These are phyloP conservation scores for Hafferia zeledoni DNA, from an alignment of 2,797 vertebrate species.

Conservation along the genomic window DNA sequence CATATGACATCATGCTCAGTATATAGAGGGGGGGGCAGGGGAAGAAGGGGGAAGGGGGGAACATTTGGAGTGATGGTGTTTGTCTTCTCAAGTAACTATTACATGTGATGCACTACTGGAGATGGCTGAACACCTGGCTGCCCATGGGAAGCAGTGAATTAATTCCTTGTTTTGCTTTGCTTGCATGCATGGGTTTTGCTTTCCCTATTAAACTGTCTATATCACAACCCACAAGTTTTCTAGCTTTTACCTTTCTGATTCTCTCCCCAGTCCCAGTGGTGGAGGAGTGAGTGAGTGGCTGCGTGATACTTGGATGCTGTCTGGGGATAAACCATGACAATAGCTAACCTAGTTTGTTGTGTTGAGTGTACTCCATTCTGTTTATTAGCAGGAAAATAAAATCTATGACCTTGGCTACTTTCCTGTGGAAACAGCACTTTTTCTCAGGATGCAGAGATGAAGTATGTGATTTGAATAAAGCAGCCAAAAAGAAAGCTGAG, in stretches of 20 bases:
- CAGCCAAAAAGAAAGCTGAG: not conserved
- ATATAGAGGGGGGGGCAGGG: accelerated
- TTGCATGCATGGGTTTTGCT: not conserved
- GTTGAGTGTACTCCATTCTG: not conserved
- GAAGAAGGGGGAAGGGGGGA: accelerated
- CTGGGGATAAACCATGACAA: not conserved
- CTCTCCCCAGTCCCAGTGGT: not conserved
- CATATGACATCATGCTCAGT: not conserved
- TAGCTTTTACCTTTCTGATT: not conserved
- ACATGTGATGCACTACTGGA: not conserved
- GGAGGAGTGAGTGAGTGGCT: not conserved
- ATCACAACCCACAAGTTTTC: not conserved
- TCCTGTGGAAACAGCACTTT: not conserved
- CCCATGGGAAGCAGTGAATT: not conserved
- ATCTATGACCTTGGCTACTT: not conserved
- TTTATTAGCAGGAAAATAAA: not conserved
- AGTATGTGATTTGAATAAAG: conserved; percentile 8
- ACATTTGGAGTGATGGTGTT: not conserved
- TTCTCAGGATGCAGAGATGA: not conserved
- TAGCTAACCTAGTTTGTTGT: not conserved
- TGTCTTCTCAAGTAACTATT: not conserved
- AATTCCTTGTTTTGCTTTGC: not conserved
- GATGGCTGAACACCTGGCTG: not conserved
- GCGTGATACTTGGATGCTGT: accelerated
- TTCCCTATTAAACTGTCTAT: not conserved